Conservation (phyloP, 2,797 vertebrate species). For the Sebastiscus albofasciatus region DNA sequence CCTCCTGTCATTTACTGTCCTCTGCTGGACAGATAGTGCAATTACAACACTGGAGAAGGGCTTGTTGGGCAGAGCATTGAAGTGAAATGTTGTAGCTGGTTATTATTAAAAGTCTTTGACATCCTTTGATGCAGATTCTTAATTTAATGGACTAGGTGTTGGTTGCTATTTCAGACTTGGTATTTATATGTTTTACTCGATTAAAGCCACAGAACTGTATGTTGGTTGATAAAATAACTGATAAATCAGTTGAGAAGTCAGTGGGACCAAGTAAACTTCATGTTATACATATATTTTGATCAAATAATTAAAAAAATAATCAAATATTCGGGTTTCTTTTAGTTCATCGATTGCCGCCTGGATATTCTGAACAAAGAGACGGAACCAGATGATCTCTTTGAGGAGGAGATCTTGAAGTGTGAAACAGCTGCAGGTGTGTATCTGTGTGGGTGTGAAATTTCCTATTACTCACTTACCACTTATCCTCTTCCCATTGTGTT, state of each 20-base stretch:
- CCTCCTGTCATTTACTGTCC: neutral
- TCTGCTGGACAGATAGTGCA: conserved; percentile 43
- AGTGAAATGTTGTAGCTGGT: neutral
- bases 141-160: neutral
- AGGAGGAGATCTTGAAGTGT: conserved; percentile 86
- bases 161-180: neutral
- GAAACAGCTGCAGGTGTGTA: conserved; percentile 80
- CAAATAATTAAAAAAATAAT: neutral
- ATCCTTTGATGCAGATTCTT: neutral
- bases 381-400: conserved; percentile 88
- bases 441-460: neutral
- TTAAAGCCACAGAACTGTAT: neutral
- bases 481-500: neutral
- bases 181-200: neutral
- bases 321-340: neutral
- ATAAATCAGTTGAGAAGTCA: neutral
- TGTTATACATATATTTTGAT: neutral
- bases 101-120: neutral
- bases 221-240: neutral
- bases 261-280: neutral
- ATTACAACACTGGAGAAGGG: neutral
- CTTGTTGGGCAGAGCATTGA: neutral
- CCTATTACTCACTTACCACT: neutral
- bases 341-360: conserved; percentile 90
- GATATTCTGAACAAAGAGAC: conserved; percentile 85